Evolutionary conservation across 2,113 vertebrate species (phyloP), one percentile per base, ranked within the genome.

Genomic region (Chaetodon trifascialis): DNA sequence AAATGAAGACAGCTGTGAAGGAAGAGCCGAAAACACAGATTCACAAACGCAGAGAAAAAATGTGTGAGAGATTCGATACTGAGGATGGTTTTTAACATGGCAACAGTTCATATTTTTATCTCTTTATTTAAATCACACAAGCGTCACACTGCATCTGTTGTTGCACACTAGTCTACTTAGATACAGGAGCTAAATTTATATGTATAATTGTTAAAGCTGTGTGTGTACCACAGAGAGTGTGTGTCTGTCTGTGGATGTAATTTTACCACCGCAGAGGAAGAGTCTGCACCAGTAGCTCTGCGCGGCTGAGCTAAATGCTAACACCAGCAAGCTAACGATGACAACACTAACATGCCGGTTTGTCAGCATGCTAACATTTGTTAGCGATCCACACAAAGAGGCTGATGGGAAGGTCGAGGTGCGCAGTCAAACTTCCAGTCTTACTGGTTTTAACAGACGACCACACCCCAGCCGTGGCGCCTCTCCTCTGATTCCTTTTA

Each of bases 101-200:
- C 85, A 85, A 79, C 87, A 73, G 73, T 52, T 67, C 42, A 54
- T 87, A 91, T 91, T 89, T 88, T 74, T 86, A 82, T 72, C 81
- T 4, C 11, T 86, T 80, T 83, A 76, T 87, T 85, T 87, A 42
- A 72, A 71, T 76, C 70, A n/a, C 79, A 54, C 30, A 21, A 44
- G 21, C 60, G 62, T 83, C 83, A 72, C 5, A 21, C 73, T 47
- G 66, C 17, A 73, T 83, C 58, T 75, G 73, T 66, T 86, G 83
- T 84, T 69, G 19, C 63, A 42, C 63, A 42, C 59, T 7, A 0
- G 17, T 79, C 68, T 63, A 60, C 86, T 76, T 0, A 65, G 86
- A 86, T 38, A 86, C 90, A 83, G 56, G 0, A 66, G 79, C 82
- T 85, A 88, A 80, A 86, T 86, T 69, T 87, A 79, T 21, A 15